Evolutionary conservation across 2,888 invertebrate genomes (phyloP), one percentile per base, ranked within the genome.

Genomic region (Steinernema scapterisci): DNA sequence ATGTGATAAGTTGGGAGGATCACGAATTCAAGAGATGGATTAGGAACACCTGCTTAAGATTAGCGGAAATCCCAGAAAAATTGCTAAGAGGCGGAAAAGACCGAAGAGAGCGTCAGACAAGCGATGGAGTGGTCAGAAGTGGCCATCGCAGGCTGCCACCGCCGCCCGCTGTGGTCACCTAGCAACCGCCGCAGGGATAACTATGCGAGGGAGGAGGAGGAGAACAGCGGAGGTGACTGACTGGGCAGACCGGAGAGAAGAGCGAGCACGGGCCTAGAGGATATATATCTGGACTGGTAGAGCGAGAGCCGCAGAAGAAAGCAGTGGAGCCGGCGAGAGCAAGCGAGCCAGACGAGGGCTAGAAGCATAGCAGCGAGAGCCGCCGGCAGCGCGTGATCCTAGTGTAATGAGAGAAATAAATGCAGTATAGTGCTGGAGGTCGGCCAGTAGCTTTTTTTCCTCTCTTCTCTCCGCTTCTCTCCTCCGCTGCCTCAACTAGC

Each of bases 401-500:
- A 63, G 63, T 63, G 63, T 63, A 63, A 63, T 63, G 63, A 63
- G 63, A 63, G 63, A 63, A 31, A 63, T 63, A 63, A 63, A 63
- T 63, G 63, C 63, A 63, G 63, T 63, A 63, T 63, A 63, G 63
- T 52, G 52, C 52, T 52, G 23, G 63, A 63, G 63, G 63, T 25
- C 63, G 63, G 31, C 63, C 63, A 63, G 63, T 63, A 63, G 63
- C 63, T 63, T 63, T 63, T 38, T 38, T 63, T 63, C 63, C 25
- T 25, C 63, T 63, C 27, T 38, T 38, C 38, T 38, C 38, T 9
- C 38, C 38, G 38, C 63, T 63, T 48, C 48, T 48, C 63, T 63
- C 63, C 63, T 63, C 63, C 38, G 38, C 38, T 38, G 27, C 63
- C 63, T 31, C 63, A 63, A 25, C 63, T 63, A 63, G 63, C 63